Evolutionary conservation across 2,113 vertebrate genomes (phyloP).

Genomic region (Elephantulus edwardii): DNA sequence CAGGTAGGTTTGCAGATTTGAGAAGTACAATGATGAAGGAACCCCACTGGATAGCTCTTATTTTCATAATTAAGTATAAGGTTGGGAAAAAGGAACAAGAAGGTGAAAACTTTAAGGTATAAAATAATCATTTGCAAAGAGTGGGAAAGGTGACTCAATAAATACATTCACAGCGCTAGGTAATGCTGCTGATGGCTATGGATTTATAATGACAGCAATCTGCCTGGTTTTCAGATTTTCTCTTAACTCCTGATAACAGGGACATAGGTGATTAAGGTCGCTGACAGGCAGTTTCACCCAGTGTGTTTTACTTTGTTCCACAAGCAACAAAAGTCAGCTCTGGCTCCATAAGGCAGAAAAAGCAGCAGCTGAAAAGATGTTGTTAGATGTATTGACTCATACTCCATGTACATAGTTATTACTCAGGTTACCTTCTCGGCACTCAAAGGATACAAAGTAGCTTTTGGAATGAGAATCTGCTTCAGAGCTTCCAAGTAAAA

Average conservation of each 20-base stretch:
- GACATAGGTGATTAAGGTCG: slow-evolving; percentile 1
- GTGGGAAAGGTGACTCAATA: slow-evolving; percentile 18
- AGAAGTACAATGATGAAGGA: background rate
- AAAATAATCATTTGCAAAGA: slow-evolving; percentile 13
- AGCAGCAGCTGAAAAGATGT: too few species aligned
- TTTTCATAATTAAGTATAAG: slow-evolving; percentile 16
- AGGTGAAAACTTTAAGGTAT: background rate
- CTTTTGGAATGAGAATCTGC: slow-evolving; percentile 29
- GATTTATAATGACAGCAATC: background rate
- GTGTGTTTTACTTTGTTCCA: slow-evolving; percentile 13
- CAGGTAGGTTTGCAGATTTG: background rate
- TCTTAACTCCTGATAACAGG: background rate
- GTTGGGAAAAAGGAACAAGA: background rate
- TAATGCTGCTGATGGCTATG: background rate
- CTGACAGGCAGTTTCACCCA: background rate
- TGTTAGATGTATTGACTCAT: too few species aligned
- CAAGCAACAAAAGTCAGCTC: slow-evolving; percentile 27
- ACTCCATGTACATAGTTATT: too few species aligned
- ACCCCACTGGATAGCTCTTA: background rate
- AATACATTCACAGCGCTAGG: background rate
- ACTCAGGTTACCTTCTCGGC: too few species aligned
- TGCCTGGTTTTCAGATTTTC: slow-evolving; percentile 32
- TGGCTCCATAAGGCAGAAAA: slow-evolving; percentile 32
- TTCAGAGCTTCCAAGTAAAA: slow-evolving; percentile 44
- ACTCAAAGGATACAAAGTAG: background rate